These are phyloP conservation scores for Corythucha ciliata DNA, from an alignment of 2,888 invertebrate species.

Conservation along the genomic window DNA sequence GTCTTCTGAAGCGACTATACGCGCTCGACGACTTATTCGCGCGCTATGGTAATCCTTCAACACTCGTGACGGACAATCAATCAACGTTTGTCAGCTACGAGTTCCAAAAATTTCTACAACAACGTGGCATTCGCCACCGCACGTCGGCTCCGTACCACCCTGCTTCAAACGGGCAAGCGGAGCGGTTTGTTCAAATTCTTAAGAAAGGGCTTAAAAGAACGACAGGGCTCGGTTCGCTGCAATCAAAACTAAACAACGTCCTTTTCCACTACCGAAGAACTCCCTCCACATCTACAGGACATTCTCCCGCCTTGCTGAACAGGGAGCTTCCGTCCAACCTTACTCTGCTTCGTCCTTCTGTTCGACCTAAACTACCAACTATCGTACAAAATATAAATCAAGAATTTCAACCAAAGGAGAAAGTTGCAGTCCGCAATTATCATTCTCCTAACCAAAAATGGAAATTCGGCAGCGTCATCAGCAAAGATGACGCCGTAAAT, in stretches of 20 bases:
- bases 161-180: conserved; percentile 11
- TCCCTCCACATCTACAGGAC: conserved; percentile 8
- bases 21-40: conserved; percentile 4
- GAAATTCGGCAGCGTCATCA: too few relatives aligned
- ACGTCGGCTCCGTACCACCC: conserved; percentile 12
- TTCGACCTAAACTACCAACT: too few relatives aligned
- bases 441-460: too few relatives aligned
- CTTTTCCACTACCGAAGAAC: conserved; percentile 10
- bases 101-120: conserved; percentile 7
- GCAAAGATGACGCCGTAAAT: too few relatives aligned
- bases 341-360: too few relatives aligned
- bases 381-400: too few relatives aligned
- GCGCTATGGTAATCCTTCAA: conserved; percentile 4
- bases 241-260: neutral
- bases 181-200: conserved; percentile 8
- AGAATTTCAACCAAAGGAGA: too few relatives aligned
- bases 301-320: conserved; percentile 16
- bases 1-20: neutral
- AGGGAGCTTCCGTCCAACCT: conserved; percentile 4
- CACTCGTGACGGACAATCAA: conserved; percentile 5
- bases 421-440: too few relatives aligned
- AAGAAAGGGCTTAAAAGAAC: conserved; percentile 2
- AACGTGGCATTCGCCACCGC: conserved; percentile 3
- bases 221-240: neutral
- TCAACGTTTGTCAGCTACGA: conserved; percentile 8